Percentiles rank a stretch among this genome's conserved stretches.
Conservation (phyloP, 2,888 invertebrate species). For the Hypolimnas misippus region DNA sequence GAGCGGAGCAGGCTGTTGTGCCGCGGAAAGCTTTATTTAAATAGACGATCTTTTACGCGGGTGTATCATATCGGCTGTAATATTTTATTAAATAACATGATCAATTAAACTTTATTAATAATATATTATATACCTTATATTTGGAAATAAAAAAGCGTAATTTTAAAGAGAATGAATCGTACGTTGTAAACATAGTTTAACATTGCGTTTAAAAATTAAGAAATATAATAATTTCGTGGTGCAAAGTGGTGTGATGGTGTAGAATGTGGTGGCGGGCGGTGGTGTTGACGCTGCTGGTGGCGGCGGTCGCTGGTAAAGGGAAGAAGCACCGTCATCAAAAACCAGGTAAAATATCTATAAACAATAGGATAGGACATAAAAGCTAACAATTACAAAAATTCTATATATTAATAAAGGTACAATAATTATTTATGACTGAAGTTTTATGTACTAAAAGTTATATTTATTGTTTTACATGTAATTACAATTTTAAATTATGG, state of each 20-base stretch:
- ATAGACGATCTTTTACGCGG: constrained; percentile 21
- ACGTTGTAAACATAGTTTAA: background rate
- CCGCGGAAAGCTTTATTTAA: constrained; percentile 1
- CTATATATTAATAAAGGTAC: too few species aligned
- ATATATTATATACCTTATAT: too few species aligned
- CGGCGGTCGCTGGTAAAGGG: constrained; percentile 62
- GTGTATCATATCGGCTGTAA: background rate
- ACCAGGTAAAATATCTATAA: constrained; percentile 71
- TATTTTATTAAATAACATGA: too few species aligned
- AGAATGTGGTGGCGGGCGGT: constrained; percentile 65
- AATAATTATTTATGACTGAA: too few species aligned
- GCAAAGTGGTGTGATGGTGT: constrained; percentile 55
- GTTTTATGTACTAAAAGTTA: too few species aligned
- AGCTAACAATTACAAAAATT: too few species aligned
- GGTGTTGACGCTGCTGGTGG: constrained; percentile 60
- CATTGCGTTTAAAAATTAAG: background rate
- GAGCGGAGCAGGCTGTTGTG: constrained; percentile 5
- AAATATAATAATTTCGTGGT: constrained; percentile 48
- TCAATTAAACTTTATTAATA: background rate
- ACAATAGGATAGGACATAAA: too few species aligned
- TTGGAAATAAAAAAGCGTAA: too few species aligned
- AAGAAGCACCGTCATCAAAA: constrained; percentile 74
- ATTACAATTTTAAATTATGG: too few species aligned
- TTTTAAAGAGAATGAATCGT: background rate
- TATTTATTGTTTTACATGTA: too few species aligned